Conservation (phyloP, 2,113 vertebrate genomes). For the Centropristis striata region DNA sequence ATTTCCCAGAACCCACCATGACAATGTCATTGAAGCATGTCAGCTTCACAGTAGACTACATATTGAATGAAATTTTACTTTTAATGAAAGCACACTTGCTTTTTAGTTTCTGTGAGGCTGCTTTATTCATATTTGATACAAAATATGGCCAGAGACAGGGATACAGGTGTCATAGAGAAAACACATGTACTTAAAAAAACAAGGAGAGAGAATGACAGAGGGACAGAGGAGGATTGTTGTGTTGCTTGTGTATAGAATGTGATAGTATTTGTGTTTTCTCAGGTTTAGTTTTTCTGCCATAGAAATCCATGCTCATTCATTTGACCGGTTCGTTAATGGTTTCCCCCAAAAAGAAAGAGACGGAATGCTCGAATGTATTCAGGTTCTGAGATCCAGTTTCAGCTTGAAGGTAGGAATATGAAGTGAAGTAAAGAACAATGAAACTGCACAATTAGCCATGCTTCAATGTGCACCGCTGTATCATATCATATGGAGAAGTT, state of each 20-base stretch:
- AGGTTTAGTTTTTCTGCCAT: conserved; percentile 52
- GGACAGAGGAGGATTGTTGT: conserved; percentile 57
- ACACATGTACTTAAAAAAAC: conserved; percentile 50
- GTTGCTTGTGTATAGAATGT: conserved; percentile 58
- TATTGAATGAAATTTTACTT: neutral
- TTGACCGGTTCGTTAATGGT: conserved; percentile 38
- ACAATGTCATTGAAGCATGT: neutral
- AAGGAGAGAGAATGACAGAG: conserved; percentile 46
- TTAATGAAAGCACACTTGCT: neutral
- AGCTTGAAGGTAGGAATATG: conserved; percentile 58
- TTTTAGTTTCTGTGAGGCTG: conserved; percentile 74
- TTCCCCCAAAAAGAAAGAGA: conserved; percentile 53
- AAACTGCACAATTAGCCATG: conserved; percentile 79
- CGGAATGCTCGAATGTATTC: conserved; percentile 50
- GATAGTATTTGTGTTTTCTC: conserved; percentile 47
- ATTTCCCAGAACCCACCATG: neutral
- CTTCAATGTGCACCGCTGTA: conserved; percentile 76
- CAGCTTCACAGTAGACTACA: neutral
- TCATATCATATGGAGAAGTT: conserved; percentile 81
- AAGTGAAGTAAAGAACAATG: conserved; percentile 70
- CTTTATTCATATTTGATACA: conserved; percentile 59
- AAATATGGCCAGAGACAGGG: conserved; percentile 62
- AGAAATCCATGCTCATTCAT: conserved; percentile 74
- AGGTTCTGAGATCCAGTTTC: conserved; percentile 68
- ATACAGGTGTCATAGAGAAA: conserved; percentile 49